Percentiles rank a stretch among this genome's conserved stretches.
Conservation (phyloP, 2,797 vertebrate genomes). For the Gambelia wislizenii region DNA sequence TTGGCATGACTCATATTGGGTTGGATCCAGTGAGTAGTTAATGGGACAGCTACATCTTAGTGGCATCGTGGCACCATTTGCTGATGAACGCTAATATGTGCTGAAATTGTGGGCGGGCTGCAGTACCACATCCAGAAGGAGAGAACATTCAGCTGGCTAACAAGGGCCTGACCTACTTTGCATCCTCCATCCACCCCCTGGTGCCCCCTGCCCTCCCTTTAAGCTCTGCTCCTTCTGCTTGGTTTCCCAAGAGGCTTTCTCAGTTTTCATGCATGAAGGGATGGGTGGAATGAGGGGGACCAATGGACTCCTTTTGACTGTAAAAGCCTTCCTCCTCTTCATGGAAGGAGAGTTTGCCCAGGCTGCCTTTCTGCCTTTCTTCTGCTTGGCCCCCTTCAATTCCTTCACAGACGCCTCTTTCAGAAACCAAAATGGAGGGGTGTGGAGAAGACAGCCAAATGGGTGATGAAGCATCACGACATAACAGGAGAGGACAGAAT, state of each 20-base stretch:
- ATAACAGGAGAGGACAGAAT: slow-evolving; percentile 35
- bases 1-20: background rate
- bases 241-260: slow-evolving; percentile 16
- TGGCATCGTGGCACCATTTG: background rate
- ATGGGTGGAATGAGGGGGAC: background rate
- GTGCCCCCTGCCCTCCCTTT: background rate
- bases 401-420: slow-evolving; percentile 5
- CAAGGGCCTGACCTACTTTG: slow-evolving; percentile 24
- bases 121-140: background rate
- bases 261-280: background rate
- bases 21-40: background rate
- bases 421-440: slow-evolving; percentile 4
- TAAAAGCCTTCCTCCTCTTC: background rate
- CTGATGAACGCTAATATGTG: background rate
- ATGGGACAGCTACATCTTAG: background rate
- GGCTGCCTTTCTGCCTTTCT: background rate
- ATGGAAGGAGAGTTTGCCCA: background rate
- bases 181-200: background rate
- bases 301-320: background rate
- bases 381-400: background rate
- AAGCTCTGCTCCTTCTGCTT: slow-evolving; percentile 1
- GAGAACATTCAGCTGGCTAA: slow-evolving; percentile 4
- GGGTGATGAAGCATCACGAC: slow-evolving; percentile 25
- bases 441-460: slow-evolving; percentile 10
- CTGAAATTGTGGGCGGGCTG: background rate